Conservation (phyloP, 2,113 vertebrate species). For the Oreocharis arfaki region DNA sequence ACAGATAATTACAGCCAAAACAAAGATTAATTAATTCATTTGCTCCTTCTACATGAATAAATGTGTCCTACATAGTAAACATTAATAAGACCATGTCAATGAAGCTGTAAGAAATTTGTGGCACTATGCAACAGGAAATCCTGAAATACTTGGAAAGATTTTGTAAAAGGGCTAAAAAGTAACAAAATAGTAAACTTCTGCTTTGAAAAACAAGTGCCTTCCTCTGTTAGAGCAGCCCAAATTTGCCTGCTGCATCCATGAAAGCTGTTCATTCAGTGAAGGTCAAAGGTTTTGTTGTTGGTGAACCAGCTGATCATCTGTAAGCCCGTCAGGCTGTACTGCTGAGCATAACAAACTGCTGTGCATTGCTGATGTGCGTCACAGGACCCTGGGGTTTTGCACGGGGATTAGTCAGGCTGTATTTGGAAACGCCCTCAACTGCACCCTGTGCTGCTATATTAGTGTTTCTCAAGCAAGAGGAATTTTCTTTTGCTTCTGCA, state of each 20-base stretch:
- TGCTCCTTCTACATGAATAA: neutral
- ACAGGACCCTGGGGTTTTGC: slow-evolving; percentile 59
- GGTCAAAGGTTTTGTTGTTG: slow-evolving; percentile 25
- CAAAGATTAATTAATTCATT: neutral
- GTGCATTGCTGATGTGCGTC: slow-evolving; percentile 49
- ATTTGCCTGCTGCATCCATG: neutral
- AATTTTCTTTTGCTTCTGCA: slow-evolving; percentile 81
- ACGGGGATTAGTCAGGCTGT: slow-evolving; percentile 69
- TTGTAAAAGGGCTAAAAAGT: neutral
- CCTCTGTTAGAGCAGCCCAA: neutral
- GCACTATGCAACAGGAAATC: neutral
- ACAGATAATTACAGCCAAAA: neutral
- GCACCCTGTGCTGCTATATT: slow-evolving; percentile 81
- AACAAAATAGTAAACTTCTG: neutral
- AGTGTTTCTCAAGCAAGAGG: slow-evolving; percentile 73
- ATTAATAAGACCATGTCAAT: rapidly evolving
- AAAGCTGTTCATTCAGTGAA: neutral
- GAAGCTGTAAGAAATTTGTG: neutral
- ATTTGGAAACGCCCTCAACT: slow-evolving; percentile 72
- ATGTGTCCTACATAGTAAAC: neutral
- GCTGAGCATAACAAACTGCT: slow-evolving; percentile 38
- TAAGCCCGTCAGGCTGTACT: slow-evolving; percentile 3
- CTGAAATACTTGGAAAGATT: neutral
- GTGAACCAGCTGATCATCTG: slow-evolving; percentile 3
- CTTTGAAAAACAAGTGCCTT: neutral